A percentile compares a stretch with the other conserved stretches of the same genome.
These are phyloP conservation scores for Eulemur rufifrons DNA, from an alignment of 2,113 vertebrate species.

Conservation along the genomic window DNA sequence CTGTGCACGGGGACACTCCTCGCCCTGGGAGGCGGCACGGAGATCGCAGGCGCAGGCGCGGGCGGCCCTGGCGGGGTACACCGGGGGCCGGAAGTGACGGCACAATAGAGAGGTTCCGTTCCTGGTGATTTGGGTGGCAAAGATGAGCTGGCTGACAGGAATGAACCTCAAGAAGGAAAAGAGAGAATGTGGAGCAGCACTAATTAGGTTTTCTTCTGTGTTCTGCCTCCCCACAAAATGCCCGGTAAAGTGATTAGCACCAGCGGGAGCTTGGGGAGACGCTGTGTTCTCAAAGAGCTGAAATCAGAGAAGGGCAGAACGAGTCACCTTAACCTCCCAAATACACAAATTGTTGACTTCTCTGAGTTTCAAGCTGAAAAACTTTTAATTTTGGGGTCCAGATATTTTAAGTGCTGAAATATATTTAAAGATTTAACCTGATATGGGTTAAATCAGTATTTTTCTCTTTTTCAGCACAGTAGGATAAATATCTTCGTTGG, in stretches of 20 bases:
- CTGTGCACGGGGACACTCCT: background rate
- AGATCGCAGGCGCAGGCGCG: too few relatives aligned
- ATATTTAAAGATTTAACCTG: background rate
- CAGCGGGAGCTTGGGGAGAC: background rate
- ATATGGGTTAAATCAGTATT: background rate
- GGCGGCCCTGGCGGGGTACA: too few relatives aligned
- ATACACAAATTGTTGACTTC: background rate
- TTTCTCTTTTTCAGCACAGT: background rate
- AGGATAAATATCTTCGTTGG: background rate
- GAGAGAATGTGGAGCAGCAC: accelerated
- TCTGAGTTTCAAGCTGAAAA: background rate
- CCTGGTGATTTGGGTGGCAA: background rate
- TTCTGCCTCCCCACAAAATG: background rate
- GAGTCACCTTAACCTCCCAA: too few relatives aligned
- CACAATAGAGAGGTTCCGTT: background rate
- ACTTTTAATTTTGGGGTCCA: background rate
- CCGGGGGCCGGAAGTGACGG: background rate
- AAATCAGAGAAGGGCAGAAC: background rate
- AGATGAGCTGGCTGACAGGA: background rate
- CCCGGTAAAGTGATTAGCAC: background rate
- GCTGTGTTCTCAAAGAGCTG: background rate
- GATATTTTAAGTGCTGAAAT: background rate
- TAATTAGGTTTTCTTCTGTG: background rate
- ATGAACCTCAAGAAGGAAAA: background rate
- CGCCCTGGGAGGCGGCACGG: too few relatives aligned